A percentile compares a stretch with the other conserved stretches of the same genome.
These are phyloP conservation scores for Linurgus olivaceus DNA, from an alignment of 2,797 vertebrate species.

Conservation along the genomic window DNA sequence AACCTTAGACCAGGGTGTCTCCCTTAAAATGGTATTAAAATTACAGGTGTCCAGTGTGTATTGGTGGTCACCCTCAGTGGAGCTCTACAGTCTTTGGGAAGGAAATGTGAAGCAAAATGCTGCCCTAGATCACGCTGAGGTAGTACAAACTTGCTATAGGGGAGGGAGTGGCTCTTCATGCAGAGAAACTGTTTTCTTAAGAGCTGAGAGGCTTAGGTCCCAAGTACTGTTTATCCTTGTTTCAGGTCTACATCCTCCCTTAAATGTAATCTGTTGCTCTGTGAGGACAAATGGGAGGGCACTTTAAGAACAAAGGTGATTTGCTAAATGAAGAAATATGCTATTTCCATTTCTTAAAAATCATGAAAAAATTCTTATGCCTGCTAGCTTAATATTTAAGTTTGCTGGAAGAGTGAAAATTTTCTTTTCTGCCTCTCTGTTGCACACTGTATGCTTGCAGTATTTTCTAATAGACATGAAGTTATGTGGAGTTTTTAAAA, in stretches of 20 bases:
- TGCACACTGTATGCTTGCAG: neutral
- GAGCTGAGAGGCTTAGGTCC: conserved; percentile 34
- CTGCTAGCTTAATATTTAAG: neutral
- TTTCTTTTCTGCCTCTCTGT: neutral
- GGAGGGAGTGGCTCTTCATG: neutral
- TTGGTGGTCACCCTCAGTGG: neutral
- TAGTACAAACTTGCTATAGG: neutral
- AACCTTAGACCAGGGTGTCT: neutral
- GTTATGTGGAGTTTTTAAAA: neutral
- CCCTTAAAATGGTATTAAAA: neutral
- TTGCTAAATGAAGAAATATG: conserved; percentile 53
- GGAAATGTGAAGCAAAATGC: neutral
- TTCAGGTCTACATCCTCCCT: conserved; percentile 49
- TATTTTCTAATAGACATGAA: neutral
- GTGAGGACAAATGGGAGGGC: conserved; percentile 30
- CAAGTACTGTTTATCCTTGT: conserved; percentile 56
- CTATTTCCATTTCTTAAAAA: neutral
- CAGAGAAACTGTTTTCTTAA: neutral
- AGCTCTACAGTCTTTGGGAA: neutral
- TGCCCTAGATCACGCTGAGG: neutral
- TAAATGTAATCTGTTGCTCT: conserved; percentile 59
- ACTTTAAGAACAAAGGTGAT: conserved; percentile 39
- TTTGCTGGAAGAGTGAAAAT: neutral
- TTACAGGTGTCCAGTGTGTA: neutral
- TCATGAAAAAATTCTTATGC: neutral